Conservation (phyloP, 2,113 vertebrate genomes). For the Dryoscopus gambensis region DNA sequence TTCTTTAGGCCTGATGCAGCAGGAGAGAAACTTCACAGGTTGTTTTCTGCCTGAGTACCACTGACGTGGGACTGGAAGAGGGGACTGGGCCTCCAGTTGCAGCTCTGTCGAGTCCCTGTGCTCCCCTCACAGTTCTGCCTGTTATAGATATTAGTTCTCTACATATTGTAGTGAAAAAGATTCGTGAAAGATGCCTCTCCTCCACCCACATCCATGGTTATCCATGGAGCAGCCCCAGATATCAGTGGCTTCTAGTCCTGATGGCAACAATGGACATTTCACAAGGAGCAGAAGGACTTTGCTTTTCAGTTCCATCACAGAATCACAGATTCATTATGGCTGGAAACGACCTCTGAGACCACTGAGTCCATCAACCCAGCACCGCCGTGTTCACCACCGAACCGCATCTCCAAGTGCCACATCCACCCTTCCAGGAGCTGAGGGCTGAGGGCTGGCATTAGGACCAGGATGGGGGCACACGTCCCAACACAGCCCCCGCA, state of each 20-base stretch:
- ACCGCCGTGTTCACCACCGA: accelerated
- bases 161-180: accelerated
- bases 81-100: neutral
- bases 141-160: neutral
- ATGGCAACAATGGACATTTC: neutral
- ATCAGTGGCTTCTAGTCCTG: neutral
- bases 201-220: neutral
- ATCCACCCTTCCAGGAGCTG: neutral
- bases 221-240: neutral
- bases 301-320: neutral
- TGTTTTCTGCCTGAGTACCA: neutral
- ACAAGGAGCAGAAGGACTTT: neutral
- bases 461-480: neutral
- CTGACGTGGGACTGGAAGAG: neutral
- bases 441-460: neutral
- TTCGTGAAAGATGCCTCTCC: neutral
- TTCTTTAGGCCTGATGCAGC: neutral
- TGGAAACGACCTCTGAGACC: neutral
- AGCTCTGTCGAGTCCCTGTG: neutral
- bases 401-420: neutral
- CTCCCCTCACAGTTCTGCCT: neutral
- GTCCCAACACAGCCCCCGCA: neutral
- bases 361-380: neutral
- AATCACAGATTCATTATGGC: neutral
- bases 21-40: neutral